phyloP scores from a whole-genome alignment of 2,113 vertebrate genomes.

The Perca schrenkii region DNA sequence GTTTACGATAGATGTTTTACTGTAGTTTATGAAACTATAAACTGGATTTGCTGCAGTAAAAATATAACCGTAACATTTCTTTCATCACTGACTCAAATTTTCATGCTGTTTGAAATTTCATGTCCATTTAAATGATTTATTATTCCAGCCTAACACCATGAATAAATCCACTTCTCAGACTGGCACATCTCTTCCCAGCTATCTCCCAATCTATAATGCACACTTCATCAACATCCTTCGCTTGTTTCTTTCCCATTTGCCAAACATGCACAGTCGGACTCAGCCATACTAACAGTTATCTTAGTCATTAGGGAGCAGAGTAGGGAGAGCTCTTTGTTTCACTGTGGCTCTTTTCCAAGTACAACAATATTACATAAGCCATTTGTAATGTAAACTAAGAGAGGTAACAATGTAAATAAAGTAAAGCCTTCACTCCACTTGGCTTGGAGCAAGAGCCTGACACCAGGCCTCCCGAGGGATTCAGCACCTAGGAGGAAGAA shows the following conservation, averaged over 20 bases:
- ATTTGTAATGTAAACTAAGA: neutral
- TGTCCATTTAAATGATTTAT: neutral
- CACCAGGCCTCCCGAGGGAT: too few species aligned
- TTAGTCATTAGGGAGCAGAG: neutral
- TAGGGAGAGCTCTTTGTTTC: neutral
- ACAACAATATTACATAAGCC: too few species aligned
- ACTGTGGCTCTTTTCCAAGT: neutral
- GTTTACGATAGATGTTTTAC: neutral
- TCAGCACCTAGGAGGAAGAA: too few species aligned
- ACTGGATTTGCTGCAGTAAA: neutral
- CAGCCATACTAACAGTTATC: conserved; percentile 6
- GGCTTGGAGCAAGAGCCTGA: too few species aligned
- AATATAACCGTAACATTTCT: neutral
- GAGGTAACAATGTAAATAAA: too few species aligned
- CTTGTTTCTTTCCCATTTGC: conserved; percentile 5
- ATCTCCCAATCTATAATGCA: conserved; percentile 10
- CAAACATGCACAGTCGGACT: neutral
- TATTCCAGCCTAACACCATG: neutral
- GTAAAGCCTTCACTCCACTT: too few species aligned
- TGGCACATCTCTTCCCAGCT: neutral
- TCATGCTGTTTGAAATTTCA: neutral
- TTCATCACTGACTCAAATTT: neutral
- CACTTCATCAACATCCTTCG: neutral
- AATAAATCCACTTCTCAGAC: neutral
- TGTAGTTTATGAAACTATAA: neutral